These are phyloP conservation scores for Ageneiosus marmoratus DNA, from an alignment of 2,113 vertebrate genomes.

Conservation along the genomic window DNA sequence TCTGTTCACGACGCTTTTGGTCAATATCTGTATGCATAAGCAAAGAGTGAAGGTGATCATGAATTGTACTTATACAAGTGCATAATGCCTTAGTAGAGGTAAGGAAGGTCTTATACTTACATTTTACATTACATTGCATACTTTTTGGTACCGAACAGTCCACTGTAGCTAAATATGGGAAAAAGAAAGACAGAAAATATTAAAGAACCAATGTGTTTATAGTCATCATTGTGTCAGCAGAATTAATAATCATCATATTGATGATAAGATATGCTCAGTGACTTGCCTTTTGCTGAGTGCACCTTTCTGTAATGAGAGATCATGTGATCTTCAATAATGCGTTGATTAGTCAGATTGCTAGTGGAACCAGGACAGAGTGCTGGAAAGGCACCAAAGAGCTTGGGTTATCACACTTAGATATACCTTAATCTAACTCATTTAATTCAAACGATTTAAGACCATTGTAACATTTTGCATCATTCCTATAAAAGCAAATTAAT, in stretches of 20 bases:
- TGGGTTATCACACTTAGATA: background rate
- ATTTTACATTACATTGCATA: constrained; percentile 80
- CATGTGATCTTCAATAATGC: constrained; percentile 89
- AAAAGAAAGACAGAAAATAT: background rate
- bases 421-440: background rate
- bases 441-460: background rate
- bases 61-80: no score
- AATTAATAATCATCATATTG: background rate
- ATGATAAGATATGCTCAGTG: background rate
- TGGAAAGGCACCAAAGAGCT: constrained; percentile 50
- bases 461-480: background rate
- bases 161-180: constrained; percentile 79
- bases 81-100: background rate
- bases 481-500: background rate
- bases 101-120: constrained; percentile 75
- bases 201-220: background rate
- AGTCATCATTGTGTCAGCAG: background rate
- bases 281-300: constrained; percentile 91
- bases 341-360: constrained; percentile 76
- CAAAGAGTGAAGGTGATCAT: background rate
- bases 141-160: constrained; percentile 88
- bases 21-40: constrained; percentile 78
- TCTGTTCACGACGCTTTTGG: constrained; percentile 79
- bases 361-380: constrained; percentile 78
- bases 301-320: constrained; percentile 91